phyloP scores from a whole-genome alignment of 2,113 vertebrate species.

The Podarcis raffonei region DNA sequence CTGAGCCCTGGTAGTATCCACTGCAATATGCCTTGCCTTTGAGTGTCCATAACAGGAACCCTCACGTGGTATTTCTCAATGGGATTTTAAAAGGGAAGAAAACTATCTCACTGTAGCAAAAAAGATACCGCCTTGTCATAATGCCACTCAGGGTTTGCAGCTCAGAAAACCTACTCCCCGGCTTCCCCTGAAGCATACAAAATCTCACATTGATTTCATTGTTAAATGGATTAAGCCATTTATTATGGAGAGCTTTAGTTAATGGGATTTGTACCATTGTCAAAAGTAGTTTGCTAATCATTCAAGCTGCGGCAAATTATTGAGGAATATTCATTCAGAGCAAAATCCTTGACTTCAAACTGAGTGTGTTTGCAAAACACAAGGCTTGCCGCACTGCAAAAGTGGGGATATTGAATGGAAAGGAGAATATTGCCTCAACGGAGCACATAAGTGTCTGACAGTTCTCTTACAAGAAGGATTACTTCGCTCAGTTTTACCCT shows the following conservation, averaged over 20 bases:
- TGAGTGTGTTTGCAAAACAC: conserved; percentile 16
- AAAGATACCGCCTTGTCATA: neutral
- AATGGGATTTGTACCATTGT: conserved; percentile 9
- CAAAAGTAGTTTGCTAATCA: conserved; percentile 3
- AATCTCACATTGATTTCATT: conserved; percentile 8
- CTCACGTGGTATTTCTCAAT: neutral
- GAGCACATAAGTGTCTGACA: neutral
- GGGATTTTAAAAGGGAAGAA: neutral
- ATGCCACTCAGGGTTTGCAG: neutral
- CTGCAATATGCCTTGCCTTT: neutral
- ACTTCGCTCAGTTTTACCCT: neutral
- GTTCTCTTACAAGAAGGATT: neutral
- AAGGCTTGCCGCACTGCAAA: neutral
- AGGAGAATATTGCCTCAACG: neutral
- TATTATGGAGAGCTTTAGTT: conserved; percentile 26
- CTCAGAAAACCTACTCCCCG: neutral
- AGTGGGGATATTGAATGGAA: neutral
- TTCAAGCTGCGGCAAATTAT: conserved; percentile 26
- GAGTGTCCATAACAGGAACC: neutral
- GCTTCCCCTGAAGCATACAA: neutral
- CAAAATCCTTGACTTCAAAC: conserved; percentile 19
- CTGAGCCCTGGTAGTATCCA: neutral
- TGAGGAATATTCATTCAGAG: conserved; percentile 16
- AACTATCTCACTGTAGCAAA: neutral
- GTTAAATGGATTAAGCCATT: conserved; percentile 18